These are phyloP conservation scores for Drosophila peninsularis DNA, from an alignment of 2,888 invertebrate genomes.

Conservation along the genomic window DNA sequence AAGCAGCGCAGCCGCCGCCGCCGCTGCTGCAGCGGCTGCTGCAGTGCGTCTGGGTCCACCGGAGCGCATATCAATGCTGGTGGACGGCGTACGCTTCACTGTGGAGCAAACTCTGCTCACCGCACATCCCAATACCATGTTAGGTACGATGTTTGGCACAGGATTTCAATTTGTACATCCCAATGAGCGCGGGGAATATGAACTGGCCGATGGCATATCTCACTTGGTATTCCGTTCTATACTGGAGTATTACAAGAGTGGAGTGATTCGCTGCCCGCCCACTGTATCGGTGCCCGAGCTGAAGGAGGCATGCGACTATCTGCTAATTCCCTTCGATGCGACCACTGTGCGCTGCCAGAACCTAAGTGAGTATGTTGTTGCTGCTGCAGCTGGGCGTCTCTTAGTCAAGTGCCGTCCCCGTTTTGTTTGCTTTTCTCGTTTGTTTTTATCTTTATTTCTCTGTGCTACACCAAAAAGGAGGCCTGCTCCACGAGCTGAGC, in stretches of 20 bases:
- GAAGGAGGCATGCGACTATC: constrained; percentile 98
- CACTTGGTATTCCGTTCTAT: constrained; percentile 97
- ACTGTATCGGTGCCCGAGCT: constrained; percentile 98
- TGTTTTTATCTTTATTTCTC: constrained; percentile 36
- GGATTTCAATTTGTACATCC: constrained; percentile 96
- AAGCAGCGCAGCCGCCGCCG: constrained; percentile 49
- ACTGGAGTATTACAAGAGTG: constrained; percentile 96
- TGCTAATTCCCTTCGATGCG: constrained; percentile 98
- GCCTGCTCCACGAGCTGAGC: constrained; percentile 97
- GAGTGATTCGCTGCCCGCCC: constrained; percentile 96
- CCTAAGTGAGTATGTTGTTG: constrained; percentile 88
- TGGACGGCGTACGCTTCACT: constrained; percentile 97
- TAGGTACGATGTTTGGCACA: constrained; percentile 99
- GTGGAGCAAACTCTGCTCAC: constrained; percentile 96
- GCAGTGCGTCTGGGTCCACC: constrained; percentile 67
- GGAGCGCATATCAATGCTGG: constrained; percentile 95
- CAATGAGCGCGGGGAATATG: constrained; percentile 98
- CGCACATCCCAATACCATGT: constrained; percentile 98
- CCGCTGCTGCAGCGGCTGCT: constrained; percentile 27
- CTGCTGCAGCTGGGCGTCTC: constrained; percentile 46
- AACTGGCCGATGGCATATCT: constrained; percentile 98
- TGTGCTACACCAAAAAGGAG: constrained; percentile 86
- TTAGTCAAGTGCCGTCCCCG: constrained; percentile 69
- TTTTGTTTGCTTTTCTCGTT: constrained; percentile 25
- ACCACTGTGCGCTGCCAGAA: constrained; percentile 98